Conservation (phyloP, 2,113 vertebrate genomes). For the Noturus placidus region DNA sequence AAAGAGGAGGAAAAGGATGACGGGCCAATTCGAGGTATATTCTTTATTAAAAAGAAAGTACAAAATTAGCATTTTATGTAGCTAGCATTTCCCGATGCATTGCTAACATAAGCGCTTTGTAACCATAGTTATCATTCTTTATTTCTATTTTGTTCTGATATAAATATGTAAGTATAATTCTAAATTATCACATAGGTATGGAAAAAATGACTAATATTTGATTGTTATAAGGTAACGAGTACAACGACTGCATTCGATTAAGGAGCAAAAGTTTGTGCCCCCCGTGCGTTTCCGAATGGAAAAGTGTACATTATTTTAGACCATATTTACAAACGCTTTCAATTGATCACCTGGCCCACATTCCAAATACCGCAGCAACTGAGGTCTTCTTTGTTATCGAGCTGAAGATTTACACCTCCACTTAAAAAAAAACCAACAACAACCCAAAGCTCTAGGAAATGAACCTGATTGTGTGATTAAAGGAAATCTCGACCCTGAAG, state of each 20-base stretch:
- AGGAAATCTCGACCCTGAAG: background rate
- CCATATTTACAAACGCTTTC: background rate
- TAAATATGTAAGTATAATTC: background rate
- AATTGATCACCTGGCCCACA: background rate
- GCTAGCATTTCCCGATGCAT: background rate
- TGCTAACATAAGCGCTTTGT: background rate
- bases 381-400: background rate
- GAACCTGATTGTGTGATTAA: background rate
- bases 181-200: background rate
- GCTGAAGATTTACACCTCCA: background rate
- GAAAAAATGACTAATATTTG: background rate
- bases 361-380: background rate
- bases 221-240: too few species aligned
- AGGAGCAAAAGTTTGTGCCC: background rate
- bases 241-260: background rate
- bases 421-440: background rate
- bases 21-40: constrained; percentile 84
- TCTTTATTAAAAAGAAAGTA: background rate
- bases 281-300: background rate
- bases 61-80: background rate
- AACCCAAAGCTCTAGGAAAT: background rate
- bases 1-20: constrained; percentile 93
- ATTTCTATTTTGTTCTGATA: background rate
- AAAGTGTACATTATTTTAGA: background rate
- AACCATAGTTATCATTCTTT: background rate